Base-by-base conservation (phyloP, 2,113 vertebrate species). In the Eulemur rufifrons region DNA sequence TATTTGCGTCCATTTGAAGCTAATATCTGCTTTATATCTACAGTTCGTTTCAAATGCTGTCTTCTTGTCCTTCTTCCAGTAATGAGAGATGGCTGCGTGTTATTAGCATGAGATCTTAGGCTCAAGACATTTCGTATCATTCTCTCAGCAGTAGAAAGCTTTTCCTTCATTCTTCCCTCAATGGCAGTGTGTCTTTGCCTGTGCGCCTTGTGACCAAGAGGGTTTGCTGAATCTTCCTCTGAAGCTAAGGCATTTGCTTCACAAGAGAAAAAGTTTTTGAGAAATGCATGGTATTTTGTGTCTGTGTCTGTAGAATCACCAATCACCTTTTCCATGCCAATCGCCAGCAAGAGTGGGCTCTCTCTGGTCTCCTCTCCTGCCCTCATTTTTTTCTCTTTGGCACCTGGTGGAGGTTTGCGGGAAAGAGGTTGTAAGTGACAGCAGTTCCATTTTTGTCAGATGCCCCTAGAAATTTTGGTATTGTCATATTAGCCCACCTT, bases 311-410 rank as follows among this genome's bases (percentile, higher is more conserved):
- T 14, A 4, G 32, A 54, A 37, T 18, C 17, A 47, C 4, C 32
- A 64, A 54, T 54, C 5, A 6, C 3, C 8, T 73, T 37, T 42
- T 73, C 8, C 37, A 34, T 78, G 29, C n/a, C 29, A 42, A 4
- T 54, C 32, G 34, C 18, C 5, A 39, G 29, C 32, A 59, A 50
- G 9, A 17, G 1, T 7, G 12, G 42, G 1, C 4, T 2, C 4
- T 45, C 47, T 23, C 8, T 15, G 21, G 11, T 52, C 6, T 13
- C 9, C 9, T 56, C 2, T 11, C 11, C 1, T 6, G 25, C 17
- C 1, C 11, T n/a, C 4, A 13, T 29, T 69, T n/a, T n/a, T 34
- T 34, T 50, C n/a, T 77, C 8, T n/a, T 32, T 66, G 29, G 8
- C 5, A n/a, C 14, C 8, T 61, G 14, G 21, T 23, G 4, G 20